Evolutionary conservation across 1,140 invertebrate genomes (phyloP).

Genomic region (Dendroctonus valens): DNA sequence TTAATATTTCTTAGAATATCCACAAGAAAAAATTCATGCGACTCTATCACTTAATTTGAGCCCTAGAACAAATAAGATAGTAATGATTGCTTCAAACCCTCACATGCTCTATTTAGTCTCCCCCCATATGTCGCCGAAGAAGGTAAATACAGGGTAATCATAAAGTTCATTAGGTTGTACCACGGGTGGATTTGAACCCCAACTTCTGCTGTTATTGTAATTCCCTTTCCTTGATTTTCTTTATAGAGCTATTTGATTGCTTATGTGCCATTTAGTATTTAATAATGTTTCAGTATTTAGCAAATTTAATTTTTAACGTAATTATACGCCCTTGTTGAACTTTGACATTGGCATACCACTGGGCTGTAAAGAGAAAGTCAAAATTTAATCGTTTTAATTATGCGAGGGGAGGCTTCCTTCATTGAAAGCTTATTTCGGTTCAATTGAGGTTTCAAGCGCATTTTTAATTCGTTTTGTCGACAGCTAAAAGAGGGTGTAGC

Average conservation of each 20-base stretch:
- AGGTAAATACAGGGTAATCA: conserved; percentile 46
- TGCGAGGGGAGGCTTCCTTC: background rate
- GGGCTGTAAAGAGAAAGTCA: conserved; percentile 19
- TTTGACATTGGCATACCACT: too few species aligned
- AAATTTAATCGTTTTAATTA: conserved; percentile 23
- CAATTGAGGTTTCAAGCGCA: background rate
- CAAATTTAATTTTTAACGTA: too few species aligned
- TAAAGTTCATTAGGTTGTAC: conserved; percentile 45
- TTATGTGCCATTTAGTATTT: too few species aligned
- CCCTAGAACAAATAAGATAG: conserved; percentile 12
- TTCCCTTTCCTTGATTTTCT: conserved; percentile 6
- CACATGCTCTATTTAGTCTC: conserved; percentile 23
- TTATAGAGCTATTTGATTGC: too few species aligned
- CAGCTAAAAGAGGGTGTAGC: too few species aligned
- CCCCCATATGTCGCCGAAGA: conserved; percentile 40
- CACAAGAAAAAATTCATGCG: too few species aligned
- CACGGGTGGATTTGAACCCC: conserved; percentile 34
- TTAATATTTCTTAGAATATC: too few species aligned
- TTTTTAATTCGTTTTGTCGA: too few species aligned
- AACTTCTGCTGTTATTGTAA: conserved; percentile 19
- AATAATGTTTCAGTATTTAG: too few species aligned
- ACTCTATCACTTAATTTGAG: too few species aligned
- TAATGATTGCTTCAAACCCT: conserved; percentile 24
- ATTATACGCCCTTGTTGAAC: too few species aligned
- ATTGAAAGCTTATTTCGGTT: conserved; percentile 2